These are phyloP conservation scores for Porites evermanni DNA, from an alignment of 92 coral and sea anemone species.

Conservation along the genomic window DNA sequence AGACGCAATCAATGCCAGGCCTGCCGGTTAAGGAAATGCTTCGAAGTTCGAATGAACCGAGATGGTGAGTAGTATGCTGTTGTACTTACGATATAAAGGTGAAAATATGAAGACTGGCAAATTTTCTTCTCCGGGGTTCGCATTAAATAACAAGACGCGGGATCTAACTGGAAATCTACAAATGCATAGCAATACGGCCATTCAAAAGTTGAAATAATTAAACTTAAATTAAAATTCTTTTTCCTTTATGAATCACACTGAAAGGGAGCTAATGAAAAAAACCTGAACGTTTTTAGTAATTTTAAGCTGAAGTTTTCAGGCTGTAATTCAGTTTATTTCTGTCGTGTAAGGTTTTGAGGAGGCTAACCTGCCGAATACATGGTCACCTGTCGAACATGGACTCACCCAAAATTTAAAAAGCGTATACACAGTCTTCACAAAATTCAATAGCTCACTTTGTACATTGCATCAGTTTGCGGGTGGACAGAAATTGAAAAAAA, in stretches of 20 bases:
- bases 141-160: not conserved
- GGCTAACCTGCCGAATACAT: not conserved
- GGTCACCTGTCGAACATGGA: conserved; percentile 37
- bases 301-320: not conserved
- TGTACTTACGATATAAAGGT: not conserved
- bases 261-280: not conserved
- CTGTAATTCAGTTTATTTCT: not conserved
- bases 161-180: not conserved
- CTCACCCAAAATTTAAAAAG: conserved; percentile 32
- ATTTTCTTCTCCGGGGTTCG: not conserved
- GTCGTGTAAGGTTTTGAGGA: conserved; percentile 3
- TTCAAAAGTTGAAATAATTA: not conserved
- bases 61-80: conserved; percentile 86
- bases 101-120: not conserved
- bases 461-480: not conserved
- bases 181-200: conserved; percentile 1
- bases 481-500: not conserved
- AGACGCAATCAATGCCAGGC: conserved; percentile 97
- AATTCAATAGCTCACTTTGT: not conserved
- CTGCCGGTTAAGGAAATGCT: conserved; percentile 87
- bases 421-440: not conserved
- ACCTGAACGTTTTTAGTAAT: not conserved
- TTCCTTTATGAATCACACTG: not conserved
- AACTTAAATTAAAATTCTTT: not conserved
- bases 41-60: conserved; percentile 95